phyloP scores from a whole-genome alignment of 2,888 invertebrate species.

The Nymphalis c-album region DNA sequence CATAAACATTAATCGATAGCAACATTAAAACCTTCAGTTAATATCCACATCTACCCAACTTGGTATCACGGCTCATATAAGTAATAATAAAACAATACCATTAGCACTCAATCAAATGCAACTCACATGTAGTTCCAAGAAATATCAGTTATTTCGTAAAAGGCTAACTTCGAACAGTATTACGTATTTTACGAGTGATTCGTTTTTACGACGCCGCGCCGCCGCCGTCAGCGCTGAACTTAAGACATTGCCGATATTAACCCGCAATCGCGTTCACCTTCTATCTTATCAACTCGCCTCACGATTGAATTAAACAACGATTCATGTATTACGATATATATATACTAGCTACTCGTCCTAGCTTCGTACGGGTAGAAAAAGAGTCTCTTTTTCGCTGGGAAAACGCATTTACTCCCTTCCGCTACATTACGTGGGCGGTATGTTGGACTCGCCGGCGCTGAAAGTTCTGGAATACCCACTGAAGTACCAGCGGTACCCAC shows the following conservation, averaged over 20 bases:
- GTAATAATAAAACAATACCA: neutral
- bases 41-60: neutral
- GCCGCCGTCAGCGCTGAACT: constrained; percentile 6
- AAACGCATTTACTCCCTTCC: too few relatives aligned
- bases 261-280: neutral
- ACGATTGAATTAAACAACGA: neutral
- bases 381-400: too few relatives aligned
- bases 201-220: constrained; percentile 12
- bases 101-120: neutral
- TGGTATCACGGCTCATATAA: neutral
- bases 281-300: neutral
- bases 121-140: neutral
- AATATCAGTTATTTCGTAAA: constrained; percentile 5
- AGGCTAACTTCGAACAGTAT: neutral
- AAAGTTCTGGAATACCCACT: too few relatives aligned
- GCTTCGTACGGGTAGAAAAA: too few relatives aligned
- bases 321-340: neutral
- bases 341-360: too few relatives aligned
- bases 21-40: too few relatives aligned
- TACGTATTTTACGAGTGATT: constrained; percentile 2
- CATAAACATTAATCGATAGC: too few relatives aligned
- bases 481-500: too few relatives aligned
- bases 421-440: too few relatives aligned
- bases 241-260: constrained; percentile 6
- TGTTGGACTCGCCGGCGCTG: too few relatives aligned